These are phyloP conservation scores for Acrobasis repandana DNA, from an alignment of 2,888 invertebrate genomes.

Conservation along the genomic window DNA sequence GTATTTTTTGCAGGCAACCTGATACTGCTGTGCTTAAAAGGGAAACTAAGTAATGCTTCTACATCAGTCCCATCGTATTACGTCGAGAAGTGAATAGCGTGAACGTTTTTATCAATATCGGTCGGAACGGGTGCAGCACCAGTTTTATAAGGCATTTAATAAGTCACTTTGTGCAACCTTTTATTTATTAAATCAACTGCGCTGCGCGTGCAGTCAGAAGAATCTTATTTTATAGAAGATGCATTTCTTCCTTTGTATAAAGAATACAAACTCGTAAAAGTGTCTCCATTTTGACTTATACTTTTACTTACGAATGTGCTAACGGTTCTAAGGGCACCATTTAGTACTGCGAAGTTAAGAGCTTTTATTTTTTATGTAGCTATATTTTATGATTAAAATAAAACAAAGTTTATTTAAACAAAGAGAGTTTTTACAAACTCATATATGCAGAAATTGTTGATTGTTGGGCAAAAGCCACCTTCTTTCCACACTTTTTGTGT, in stretches of 20 bases:
- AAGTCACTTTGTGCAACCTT: background rate
- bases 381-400: too few species aligned
- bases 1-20: slow-evolving; percentile 59
- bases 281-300: too few species aligned
- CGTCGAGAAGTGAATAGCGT: slow-evolving; percentile 52
- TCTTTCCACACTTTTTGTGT: too few species aligned
- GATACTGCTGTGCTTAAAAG: slow-evolving; percentile 72
- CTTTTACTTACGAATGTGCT: too few species aligned
- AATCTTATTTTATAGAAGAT: background rate
- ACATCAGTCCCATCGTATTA: slow-evolving; percentile 69
- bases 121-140: slow-evolving; percentile 55
- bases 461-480: background rate
- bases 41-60: slow-evolving; percentile 72
- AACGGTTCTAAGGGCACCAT: too few species aligned
- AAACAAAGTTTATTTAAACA: too few species aligned
- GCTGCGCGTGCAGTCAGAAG: slow-evolving; percentile 24
- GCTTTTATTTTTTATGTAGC: too few species aligned
- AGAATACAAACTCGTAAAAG: too few species aligned
- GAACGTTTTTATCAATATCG: slow-evolving; percentile 61
- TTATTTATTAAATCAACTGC: slow-evolving; percentile 29
- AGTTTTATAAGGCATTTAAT: slow-evolving; percentile 34
- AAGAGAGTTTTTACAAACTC: too few species aligned
- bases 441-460: too few species aligned
- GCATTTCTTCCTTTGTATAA: too few species aligned
- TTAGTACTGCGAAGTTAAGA: too few species aligned